phyloP scores from a whole-genome alignment of 2,797 vertebrate genomes.

The Crypturellus tataupa region DNA sequence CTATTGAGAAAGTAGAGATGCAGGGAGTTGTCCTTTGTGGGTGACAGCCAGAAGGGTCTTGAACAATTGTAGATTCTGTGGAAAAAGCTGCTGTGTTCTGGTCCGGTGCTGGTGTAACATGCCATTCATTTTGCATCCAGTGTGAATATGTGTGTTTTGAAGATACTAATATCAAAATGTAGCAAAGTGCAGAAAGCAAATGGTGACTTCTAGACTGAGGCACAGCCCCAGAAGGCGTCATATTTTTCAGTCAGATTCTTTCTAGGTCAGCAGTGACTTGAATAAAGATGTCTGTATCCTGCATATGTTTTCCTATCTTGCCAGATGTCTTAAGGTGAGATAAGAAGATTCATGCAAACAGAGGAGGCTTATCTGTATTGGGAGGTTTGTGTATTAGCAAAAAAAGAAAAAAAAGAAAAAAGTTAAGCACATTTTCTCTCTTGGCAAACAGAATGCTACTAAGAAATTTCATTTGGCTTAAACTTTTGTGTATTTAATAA shows the following conservation, averaged over 20 bases:
- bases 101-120: neutral
- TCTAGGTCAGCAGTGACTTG: constrained; percentile 37
- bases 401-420: no score
- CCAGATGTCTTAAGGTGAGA: constrained; percentile 42
- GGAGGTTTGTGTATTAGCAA: neutral
- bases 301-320: constrained; percentile 27
- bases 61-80: neutral
- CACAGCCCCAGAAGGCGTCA: neutral
- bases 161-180: neutral
- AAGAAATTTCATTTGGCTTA: constrained; percentile 13
- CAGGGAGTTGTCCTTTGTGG: neutral
- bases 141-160: neutral
- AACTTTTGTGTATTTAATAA: neutral
- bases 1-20: neutral
- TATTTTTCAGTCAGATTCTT: constrained; percentile 11
- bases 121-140: neutral
- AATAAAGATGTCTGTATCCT: constrained; percentile 39
- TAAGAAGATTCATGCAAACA: constrained; percentile 3
- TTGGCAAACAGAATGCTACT: neutral
- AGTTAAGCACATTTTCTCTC: neutral
- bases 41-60: neutral
- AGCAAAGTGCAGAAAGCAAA: neutral
- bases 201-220: neutral
- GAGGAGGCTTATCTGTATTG: neutral
- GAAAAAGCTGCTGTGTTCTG: neutral